Conservation (phyloP, 2,888 invertebrate species). For the Cheilosia grossa region DNA sequence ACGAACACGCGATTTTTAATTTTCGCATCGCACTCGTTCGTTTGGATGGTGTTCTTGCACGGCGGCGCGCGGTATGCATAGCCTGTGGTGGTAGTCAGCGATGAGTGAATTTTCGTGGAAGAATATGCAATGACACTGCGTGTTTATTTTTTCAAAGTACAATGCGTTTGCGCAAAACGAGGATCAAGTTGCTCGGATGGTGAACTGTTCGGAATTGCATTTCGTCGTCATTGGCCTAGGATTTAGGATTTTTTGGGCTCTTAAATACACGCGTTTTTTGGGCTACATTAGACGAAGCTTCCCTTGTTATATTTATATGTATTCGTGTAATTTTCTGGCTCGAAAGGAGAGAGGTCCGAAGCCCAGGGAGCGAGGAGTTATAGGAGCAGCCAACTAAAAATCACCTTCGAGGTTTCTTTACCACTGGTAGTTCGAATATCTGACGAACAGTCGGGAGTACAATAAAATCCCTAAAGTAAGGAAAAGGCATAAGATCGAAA, state of each 20-base stretch:
- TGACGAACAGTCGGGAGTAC: too few relatives aligned
- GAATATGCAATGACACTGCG: slow-evolving; percentile 69
- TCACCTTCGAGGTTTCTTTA: too few relatives aligned
- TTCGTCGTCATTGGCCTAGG: slow-evolving; percentile 11
- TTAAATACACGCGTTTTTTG: too few relatives aligned
- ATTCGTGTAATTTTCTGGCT: too few relatives aligned
- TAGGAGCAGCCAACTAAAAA: too few relatives aligned
- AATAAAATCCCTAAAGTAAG: too few relatives aligned
- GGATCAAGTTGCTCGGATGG: slow-evolving; percentile 60
- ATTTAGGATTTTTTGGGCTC: not conserved
- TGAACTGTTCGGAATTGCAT: not conserved
- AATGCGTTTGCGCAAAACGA: slow-evolving; percentile 43
- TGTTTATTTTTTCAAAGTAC: slow-evolving; percentile 9
- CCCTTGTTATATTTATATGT: too few relatives aligned
- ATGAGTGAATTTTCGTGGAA: slow-evolving; percentile 72
- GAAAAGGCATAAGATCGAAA: too few relatives aligned
- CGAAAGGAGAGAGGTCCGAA: too few relatives aligned
- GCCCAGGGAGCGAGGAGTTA: too few relatives aligned
- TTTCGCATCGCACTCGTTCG: slow-evolving; percentile 77
- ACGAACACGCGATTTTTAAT: slow-evolving; percentile 81
- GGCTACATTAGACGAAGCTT: too few relatives aligned
- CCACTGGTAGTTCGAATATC: too few relatives aligned
- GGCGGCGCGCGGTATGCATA: slow-evolving; percentile 37
- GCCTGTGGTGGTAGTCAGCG: slow-evolving; percentile 69
- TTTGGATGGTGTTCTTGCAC: slow-evolving; percentile 36